Percentiles rank a stretch among this genome's conserved stretches.
These are phyloP conservation scores for Philopotamus ludificatus DNA, from an alignment of 1,140 invertebrate genomes.

Conservation along the genomic window DNA sequence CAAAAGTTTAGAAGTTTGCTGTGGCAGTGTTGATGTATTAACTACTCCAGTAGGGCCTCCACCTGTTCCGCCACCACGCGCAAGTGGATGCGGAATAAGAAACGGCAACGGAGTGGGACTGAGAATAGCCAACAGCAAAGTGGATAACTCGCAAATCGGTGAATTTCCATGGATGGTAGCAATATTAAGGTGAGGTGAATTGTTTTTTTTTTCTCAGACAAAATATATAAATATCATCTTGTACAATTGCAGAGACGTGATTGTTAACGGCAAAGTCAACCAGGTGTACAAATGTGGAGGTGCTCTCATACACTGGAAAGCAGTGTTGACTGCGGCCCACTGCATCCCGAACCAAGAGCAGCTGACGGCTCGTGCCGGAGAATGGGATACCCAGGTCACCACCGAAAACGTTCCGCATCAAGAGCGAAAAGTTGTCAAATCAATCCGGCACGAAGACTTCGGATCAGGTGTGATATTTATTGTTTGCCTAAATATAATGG, in stretches of 20 bases:
- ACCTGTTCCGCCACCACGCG: neutral
- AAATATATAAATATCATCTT: neutral
- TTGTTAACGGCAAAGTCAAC: conserved; percentile 33
- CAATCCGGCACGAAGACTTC: no score
- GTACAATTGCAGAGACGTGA: neutral
- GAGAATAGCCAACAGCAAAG: neutral
- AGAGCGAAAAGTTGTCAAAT: no score
- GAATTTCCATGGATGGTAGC: conserved; percentile 63
- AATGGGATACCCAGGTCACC: neutral
- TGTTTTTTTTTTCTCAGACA: no score
- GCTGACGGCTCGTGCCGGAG: neutral
- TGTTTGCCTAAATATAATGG: no score
- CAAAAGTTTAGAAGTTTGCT: conserved; percentile 67
- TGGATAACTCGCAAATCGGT: conserved; percentile 50
- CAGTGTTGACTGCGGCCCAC: conserved; percentile 63
- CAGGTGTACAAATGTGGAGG: conserved; percentile 57
- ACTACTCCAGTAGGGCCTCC: no score
- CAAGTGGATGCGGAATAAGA: neutral
- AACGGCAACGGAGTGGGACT: neutral
- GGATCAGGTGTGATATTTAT: no score
- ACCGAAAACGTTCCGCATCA: neutral
- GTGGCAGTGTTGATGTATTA: no score
- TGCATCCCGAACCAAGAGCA: conserved; percentile 50
- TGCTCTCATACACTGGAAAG: conserved; percentile 56
- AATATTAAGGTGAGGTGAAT: conserved; percentile 39